Conservation (phyloP, 2,888 invertebrate species). For the Venustoraphidia nigricollis region DNA sequence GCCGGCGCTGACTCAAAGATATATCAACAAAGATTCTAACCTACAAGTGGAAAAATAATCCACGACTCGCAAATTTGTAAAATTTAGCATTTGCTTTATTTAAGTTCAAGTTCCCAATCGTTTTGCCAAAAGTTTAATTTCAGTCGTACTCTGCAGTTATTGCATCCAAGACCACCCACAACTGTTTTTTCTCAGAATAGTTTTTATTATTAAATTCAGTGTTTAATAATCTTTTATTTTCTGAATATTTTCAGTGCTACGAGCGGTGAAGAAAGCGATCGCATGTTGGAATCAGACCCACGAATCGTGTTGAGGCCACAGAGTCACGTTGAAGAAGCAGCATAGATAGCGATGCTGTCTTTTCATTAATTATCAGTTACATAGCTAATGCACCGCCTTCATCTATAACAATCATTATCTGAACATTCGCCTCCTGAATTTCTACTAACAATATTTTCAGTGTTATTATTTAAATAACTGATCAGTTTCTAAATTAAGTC, state of each 20-base stretch:
- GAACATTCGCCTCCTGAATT: background rate
- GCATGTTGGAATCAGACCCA: constrained; percentile 59
- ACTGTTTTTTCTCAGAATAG: too few relatives aligned
- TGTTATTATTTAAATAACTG: too few relatives aligned
- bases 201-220: background rate
- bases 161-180: too few relatives aligned
- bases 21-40: too few relatives aligned
- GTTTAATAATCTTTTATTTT: background rate
- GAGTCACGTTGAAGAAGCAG: constrained; percentile 40
- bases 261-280: constrained; percentile 59
- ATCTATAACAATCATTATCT: too few relatives aligned
- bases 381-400: too few relatives aligned
- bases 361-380: background rate
- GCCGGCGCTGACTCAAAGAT: too few relatives aligned
- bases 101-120: too few relatives aligned
- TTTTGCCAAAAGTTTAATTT: too few relatives aligned
- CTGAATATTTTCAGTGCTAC: constrained; percentile 28
- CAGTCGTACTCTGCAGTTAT: background rate
- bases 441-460: background rate
- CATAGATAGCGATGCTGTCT: background rate
- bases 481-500: too few relatives aligned
- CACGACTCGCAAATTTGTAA: too few relatives aligned
- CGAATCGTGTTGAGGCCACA: constrained; percentile 46
- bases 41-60: background rate
- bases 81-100: too few relatives aligned